A percentile compares a stretch with the other conserved stretches of the same genome.
These are phyloP conservation scores for Coelogynopora nodosa DNA, from an alignment of 2,888 invertebrate species.

Conservation along the genomic window DNA sequence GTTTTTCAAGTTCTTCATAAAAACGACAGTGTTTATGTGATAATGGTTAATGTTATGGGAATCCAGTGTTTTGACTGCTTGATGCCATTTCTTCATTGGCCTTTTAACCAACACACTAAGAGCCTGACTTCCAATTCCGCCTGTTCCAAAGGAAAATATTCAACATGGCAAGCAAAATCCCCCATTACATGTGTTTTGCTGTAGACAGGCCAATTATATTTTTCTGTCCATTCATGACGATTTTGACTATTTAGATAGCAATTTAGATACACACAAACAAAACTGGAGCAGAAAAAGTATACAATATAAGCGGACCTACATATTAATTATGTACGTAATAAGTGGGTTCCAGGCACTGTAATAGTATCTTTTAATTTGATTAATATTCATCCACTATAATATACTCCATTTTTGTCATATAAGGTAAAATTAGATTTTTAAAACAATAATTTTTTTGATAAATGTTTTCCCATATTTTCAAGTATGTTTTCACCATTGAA, in stretches of 20 bases:
- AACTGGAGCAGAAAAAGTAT: neutral
- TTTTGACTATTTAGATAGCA: neutral
- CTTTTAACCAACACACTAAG: neutral
- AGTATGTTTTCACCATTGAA: too few species aligned
- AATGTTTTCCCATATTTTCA: too few species aligned
- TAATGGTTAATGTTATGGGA: neutral
- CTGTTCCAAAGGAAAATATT: neutral
- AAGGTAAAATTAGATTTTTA: too few species aligned
- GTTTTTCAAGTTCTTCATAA: neutral
- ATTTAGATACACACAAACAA: neutral
- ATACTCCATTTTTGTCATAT: too few species aligned
- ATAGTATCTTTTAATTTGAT: too few species aligned
- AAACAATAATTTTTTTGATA: too few species aligned
- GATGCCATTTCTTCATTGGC: neutral
- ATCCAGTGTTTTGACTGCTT: neutral
- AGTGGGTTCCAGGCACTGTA: neutral
- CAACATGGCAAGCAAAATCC: conserved; percentile 1
- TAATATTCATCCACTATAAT: too few species aligned
- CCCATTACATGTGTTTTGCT: conserved; percentile 23
- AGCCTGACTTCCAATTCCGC: neutral
- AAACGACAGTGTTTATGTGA: neutral
- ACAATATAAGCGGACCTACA: neutral
- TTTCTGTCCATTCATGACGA: conserved; percentile 20
- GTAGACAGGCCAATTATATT: conserved; percentile 13
- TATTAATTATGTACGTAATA: neutral